Base-by-base conservation (phyloP, 2,113 vertebrate genomes). In the Dendrocopos noguchii region DNA sequence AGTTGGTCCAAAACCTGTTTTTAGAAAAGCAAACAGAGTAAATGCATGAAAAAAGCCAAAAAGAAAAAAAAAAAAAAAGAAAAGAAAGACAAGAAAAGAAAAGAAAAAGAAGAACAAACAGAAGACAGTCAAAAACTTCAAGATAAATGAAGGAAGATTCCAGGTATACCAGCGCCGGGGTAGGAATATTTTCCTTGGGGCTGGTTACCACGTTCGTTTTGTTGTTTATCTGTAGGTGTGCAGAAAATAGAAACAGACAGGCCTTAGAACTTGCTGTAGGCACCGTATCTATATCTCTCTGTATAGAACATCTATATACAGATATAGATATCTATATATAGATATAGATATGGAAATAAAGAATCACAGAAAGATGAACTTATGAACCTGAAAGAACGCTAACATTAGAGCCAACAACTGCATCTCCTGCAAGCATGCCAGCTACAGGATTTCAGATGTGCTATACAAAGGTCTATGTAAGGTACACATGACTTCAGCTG, bases 191-290 rank as follows among this genome's bases (percentile, higher is more conserved):
- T 98, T 99, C 99, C 99, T 99, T 99, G 97, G 98, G 98, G 98
- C 98, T 99, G 98, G 98, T 99, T 98, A 99, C 98, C 98, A 99
- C 98, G 98, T 99, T 99, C 97, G 98, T 97, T 99, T 99, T 99
- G 99, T 98, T 99, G 99, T 99, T 99, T 98, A 99, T 99, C 99
- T 99, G 98, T 97, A 98, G 98, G 92, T 97, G 97, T 98, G 98
- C 97, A 98, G 97, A 98, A 98, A 98, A 98, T 80, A 98, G 97
- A 98, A 97, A 98, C 95, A 98, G 96, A 98, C 91, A 98, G 72
- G 91, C 98, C 98, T 98, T 98, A 98, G 97, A 97, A 95, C 91
- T 92, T 28, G 33, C 10, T 2, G 67, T 47, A 95, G 86, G 82
- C 85, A 94, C 84, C 33, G 63, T 89, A 97, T 97, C 96, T 97